A percentile compares a stretch with the other conserved stretches of the same genome.
phyloP scores from a whole-genome alignment of 2,113 vertebrate genomes.

The Odobenus rosmarus region DNA sequence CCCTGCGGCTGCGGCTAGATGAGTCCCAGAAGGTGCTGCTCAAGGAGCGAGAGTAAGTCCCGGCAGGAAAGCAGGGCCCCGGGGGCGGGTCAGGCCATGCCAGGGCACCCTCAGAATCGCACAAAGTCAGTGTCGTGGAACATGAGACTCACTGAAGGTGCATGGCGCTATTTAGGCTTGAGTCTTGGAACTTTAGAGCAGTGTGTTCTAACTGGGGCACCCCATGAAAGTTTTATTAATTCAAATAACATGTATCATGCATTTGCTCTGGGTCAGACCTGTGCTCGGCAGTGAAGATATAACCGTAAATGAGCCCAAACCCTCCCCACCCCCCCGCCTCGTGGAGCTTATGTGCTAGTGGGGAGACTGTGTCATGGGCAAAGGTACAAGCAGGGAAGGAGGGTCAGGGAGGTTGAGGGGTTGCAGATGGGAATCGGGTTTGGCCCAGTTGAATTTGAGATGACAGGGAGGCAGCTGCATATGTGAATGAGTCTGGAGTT shows the following conservation, averaged over 20 bases:
- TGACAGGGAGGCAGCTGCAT: background rate
- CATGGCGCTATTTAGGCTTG: accelerated
- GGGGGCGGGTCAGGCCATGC: accelerated
- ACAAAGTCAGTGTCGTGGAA: background rate
- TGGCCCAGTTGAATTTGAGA: background rate
- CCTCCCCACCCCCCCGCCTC: background rate
- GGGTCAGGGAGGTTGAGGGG: too few species aligned
- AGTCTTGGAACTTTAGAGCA: background rate
- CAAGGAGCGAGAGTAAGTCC: constrained; percentile 93
- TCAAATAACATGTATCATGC: background rate
- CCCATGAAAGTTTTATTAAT: background rate
- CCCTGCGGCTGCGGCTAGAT: constrained; percentile 95
- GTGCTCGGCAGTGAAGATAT: background rate
- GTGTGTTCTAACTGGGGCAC: background rate
- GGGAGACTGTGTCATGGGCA: background rate
- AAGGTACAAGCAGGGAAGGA: background rate
- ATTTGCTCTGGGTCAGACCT: background rate
- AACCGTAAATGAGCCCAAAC: background rate
- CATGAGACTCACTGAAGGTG: accelerated
- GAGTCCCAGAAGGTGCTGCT: constrained; percentile 97
- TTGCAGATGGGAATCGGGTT: background rate
- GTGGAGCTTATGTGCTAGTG: accelerated
- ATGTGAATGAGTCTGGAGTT: background rate
- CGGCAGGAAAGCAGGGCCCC: accelerated
- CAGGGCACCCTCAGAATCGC: background rate